Evolutionary conservation across 2,888 invertebrate species (phyloP), one percentile per base, ranked within the genome.

Genomic region (Strigamia transsilvanica): DNA sequence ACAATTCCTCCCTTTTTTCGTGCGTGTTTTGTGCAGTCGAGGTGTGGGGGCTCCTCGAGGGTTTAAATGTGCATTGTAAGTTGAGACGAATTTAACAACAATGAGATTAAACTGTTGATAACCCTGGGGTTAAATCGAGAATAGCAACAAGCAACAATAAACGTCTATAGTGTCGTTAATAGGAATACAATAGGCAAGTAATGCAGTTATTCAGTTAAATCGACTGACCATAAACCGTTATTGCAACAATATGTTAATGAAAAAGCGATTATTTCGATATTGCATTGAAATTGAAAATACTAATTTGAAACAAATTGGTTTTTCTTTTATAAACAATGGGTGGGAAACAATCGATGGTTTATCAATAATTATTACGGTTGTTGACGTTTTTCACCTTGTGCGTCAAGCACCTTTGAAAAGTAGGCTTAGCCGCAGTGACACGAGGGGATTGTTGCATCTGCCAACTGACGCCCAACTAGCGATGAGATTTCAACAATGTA

Each of bases 81-180:
- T 56, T 56, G 56, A 56, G 56, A 56, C 56, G 73, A 32, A 73
- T 73, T 73, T 73, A 32, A 27, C 32, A 73, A 32, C 32, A 73
- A 73, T 73, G 73, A 73, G 73, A 73, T 73, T 73, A 32, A 73
- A 73, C 73, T 73, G 56, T 21, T 56, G 73, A 73, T 73, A 73
- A 73, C 73, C 73, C 73, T 73, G 2, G 32, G 32, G 73, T 27
- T 73, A 32, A 73, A 73, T 73, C 73, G n/a, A 73, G 27, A 73
- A 73, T 27, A 32, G 56, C 56, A 56, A n/a, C 18, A 56, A 18
- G n/a, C n/a, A 56, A 56, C 56, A 56, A 9, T 56, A 56, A 56
- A 56, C 56, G 13, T 42, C 46, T 0, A 18, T 56, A 18, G 56
- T 51, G 51, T 18, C 0, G 56, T 56, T 27, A 51, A 56, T 56